These are phyloP conservation scores for Stigmatopora nigra DNA, from an alignment of 2,113 vertebrate genomes.

Conservation along the genomic window DNA sequence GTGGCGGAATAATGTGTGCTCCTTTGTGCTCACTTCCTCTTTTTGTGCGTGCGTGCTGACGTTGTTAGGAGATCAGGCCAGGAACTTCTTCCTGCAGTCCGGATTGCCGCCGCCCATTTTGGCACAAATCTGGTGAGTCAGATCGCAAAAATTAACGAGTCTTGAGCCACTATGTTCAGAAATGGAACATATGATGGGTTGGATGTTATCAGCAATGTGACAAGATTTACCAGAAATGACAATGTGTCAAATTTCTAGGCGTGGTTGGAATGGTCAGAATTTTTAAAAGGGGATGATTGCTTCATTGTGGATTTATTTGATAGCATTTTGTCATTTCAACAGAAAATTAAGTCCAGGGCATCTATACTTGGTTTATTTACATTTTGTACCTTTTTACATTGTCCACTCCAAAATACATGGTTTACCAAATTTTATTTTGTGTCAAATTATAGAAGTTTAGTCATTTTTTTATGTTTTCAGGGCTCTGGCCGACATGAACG, in stretches of 20 bases:
- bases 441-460: not conserved
- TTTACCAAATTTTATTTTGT: not conserved
- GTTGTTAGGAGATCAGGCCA: slow-evolving; percentile 89
- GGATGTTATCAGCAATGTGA: too few species aligned
- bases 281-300: too few species aligned
- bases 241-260: too few species aligned
- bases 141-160: not conserved
- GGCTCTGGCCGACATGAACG: slow-evolving; percentile 96
- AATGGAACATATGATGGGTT: not conserved
- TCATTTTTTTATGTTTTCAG: slow-evolving; percentile 52
- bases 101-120: slow-evolving; percentile 93
- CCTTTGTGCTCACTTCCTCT: slow-evolving; percentile 3
- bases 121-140: slow-evolving; percentile 97
- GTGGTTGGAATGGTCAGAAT: too few species aligned
- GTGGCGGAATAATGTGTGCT: not conserved
- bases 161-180: not conserved
- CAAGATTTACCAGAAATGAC: too few species aligned
- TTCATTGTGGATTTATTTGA: too few species aligned
- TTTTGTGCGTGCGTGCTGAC: slow-evolving; percentile 1
- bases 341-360: too few species aligned
- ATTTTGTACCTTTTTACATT: too few species aligned
- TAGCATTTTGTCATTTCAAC: too few species aligned
- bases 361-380: too few species aligned
- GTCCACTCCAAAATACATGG: too few species aligned
- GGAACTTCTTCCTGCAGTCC: slow-evolving; percentile 97